Evolutionary conservation across 1,140 invertebrate species (phyloP), one percentile per base, ranked within the genome.

Genomic region (Cotesia vestalis): DNA sequence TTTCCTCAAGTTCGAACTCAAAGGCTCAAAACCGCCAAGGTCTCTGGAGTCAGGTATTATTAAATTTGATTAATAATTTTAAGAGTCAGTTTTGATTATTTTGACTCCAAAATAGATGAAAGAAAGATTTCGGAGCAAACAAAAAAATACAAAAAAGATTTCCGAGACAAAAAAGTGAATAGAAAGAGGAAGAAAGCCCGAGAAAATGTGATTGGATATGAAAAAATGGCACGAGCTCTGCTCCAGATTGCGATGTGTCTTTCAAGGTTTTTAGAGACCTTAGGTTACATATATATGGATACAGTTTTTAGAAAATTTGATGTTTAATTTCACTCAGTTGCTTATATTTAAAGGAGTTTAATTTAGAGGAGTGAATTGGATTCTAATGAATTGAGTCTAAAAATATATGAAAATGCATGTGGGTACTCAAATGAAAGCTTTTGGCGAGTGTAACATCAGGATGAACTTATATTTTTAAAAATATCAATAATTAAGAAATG

Each of bases 31-130:
- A 74, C 69, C 66, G 64, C 53, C 77, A 78, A 78, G 79, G 76
- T 78, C 78, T 77, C 74, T 77, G 72, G 53, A 68, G 59, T 72
- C 75, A 78, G 75, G 77, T 76, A 79, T 75, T 75, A 72, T 52
- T 66, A 64, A 46, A 34, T 67, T 61, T 70, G 67, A 76, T 76
- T 75, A 63, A 75, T 27, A 27, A 76, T 70, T 72, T 74, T 35
- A 66, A 70, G 53, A 17, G 63, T 27, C 27, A 27, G 27, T 27
- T 27, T 27, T 27, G 3, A 27, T 1, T 27, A 27, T 27, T 27
- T 27, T 27, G 27, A 27, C 27, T 52, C 14, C 17, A 8, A 60
- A 27, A 4, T 27, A 35, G 59, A 8, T 34, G 14, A 60, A 60
- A 55, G 53, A 14, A 55, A 4, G 3, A 14, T 55, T 60, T 34